Conservation (phyloP, 2,113 vertebrate species). For the Ictalurus furcatus region DNA sequence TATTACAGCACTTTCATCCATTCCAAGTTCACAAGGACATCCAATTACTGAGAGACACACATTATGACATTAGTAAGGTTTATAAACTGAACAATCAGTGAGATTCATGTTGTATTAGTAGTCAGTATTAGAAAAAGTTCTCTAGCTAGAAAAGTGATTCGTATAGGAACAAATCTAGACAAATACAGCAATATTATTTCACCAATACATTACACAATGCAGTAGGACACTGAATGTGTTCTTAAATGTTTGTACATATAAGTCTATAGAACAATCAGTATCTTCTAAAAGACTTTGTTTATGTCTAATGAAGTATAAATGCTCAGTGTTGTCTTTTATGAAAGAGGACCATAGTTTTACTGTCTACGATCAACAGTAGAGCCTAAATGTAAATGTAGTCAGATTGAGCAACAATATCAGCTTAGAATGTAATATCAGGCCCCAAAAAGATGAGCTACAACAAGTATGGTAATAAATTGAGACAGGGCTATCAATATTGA, state of each 20-base stretch:
- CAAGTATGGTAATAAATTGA: not conserved
- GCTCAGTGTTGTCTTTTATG: too few species aligned
- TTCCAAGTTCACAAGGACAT: constrained; percentile 3
- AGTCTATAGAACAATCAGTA: not conserved
- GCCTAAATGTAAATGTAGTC: not conserved
- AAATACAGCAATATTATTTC: not conserved
- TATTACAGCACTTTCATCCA: not conserved
- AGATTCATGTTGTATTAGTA: not conserved
- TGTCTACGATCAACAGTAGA: not conserved
- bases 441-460: not conserved
- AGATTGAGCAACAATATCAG: not conserved
- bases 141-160: not conserved
- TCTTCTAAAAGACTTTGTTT: not conserved
- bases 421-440: not conserved
- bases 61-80: not conserved
- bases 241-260: not conserved
- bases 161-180: not conserved
- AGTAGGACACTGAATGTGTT: not conserved
- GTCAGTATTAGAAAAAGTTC: not conserved
- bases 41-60: constrained; percentile 1
- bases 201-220: not conserved
- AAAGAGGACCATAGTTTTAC: not conserved
- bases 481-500: not conserved
- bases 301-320: not conserved
- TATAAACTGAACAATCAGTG: not conserved